phyloP scores from a whole-genome alignment of 1,140 invertebrate species.

The Melitaea cinxia region DNA sequence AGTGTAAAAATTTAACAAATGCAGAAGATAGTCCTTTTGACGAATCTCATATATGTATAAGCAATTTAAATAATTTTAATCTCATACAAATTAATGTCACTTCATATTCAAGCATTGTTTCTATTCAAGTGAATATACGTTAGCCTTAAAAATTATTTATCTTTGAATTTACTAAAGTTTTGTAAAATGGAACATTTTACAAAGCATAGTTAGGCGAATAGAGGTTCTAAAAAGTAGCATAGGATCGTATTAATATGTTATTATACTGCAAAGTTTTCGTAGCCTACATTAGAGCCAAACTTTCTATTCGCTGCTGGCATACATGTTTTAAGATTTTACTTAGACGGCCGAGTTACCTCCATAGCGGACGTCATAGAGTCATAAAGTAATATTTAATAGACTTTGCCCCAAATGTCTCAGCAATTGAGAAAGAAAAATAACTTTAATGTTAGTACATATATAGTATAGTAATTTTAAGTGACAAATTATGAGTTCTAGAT shows the following conservation, averaged over 20 bases:
- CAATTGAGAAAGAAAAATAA: background rate
- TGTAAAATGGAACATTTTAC: background rate
- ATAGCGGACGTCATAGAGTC: background rate
- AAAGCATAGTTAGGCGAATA: constrained; percentile 14
- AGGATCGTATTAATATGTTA: constrained; percentile 23
- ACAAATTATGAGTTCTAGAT: no score
- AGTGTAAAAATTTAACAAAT: no score
- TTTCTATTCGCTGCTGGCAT: constrained; percentile 13
- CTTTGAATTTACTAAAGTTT: background rate
- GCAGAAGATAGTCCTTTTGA: no score
- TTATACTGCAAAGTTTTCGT: constrained; percentile 11
- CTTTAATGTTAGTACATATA: background rate
- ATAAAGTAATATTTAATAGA: constrained; percentile 17
- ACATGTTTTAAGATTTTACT: constrained; percentile 20
- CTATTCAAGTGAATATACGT: background rate
- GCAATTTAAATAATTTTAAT: no score
- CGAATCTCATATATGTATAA: no score
- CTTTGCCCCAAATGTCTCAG: background rate
- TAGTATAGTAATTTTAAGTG: background rate
- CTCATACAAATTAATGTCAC: no score
- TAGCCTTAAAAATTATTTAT: background rate
- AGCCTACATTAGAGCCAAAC: constrained; percentile 10
- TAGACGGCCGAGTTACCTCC: constrained; percentile 17
- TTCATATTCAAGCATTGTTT: no score
- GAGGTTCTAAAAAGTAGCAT: constrained; percentile 25